Evolutionary conservation across 2,113 vertebrate species (phyloP).

Genomic region (Chaetorhynchus papuensis): DNA sequence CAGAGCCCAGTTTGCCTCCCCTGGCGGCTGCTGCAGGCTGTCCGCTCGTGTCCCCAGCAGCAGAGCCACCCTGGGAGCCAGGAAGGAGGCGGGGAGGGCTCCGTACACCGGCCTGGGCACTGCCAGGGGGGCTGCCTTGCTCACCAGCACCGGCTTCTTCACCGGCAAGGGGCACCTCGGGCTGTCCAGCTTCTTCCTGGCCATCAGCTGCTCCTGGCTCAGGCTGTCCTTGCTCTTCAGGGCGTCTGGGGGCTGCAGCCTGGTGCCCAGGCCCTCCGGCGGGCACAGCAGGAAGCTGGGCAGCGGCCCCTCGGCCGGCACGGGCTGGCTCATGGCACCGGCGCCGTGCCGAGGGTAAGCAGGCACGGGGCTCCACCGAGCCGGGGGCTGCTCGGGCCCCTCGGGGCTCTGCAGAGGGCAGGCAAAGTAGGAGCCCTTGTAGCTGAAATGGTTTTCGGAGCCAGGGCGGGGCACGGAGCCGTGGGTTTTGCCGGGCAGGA

Average conservation of each 20-base stretch:
- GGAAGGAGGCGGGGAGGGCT: conserved; percentile 68
- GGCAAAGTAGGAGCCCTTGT: conserved; percentile 79
- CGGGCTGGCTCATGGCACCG: conserved; percentile 25
- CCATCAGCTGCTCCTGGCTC: conserved; percentile 20
- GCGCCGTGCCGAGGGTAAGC: conserved; percentile 35
- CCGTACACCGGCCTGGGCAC: conserved; percentile 85
- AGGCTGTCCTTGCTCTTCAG: conserved; percentile 53
- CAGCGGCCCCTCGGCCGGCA: conserved; percentile 40
- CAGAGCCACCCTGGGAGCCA: conserved; percentile 65
- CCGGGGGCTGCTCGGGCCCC: conserved; percentile 9
- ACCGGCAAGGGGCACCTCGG: conserved; percentile 45
- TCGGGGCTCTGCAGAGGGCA: conserved; percentile 70
- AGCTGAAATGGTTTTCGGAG: conserved; percentile 65
- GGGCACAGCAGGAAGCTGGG: conserved; percentile 64
- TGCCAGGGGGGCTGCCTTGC: conserved; percentile 64
- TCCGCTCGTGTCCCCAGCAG: conserved; percentile 48
- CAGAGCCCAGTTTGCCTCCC: conserved; percentile 73
- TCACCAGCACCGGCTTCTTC: not conserved
- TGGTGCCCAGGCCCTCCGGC: not conserved
- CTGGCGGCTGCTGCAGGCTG: conserved; percentile 43
- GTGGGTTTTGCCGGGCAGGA: not conserved
- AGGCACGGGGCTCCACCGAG: conserved; percentile 65
- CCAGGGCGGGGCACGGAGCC: conserved; percentile 32
- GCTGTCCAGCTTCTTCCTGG: conserved; percentile 61
- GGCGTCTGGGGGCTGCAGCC: not conserved